Percentiles rank a stretch among this genome's conserved stretches.
Evolutionary conservation across 2,113 vertebrate genomes (phyloP).

Genomic region (Epinephelus fuscoguttatus): DNA sequence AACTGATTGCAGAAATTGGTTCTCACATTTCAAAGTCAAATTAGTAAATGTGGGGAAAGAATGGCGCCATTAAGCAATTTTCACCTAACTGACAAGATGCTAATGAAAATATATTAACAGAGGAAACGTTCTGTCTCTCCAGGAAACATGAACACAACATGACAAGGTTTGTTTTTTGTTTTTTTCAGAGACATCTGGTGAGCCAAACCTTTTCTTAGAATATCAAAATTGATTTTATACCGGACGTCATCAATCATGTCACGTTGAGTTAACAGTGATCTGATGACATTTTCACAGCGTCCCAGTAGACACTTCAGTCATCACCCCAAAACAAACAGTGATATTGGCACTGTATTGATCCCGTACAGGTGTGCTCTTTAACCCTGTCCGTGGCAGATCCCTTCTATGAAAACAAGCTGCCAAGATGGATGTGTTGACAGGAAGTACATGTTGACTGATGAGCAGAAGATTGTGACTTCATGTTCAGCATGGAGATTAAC

Average conservation of each 20-base stretch:
- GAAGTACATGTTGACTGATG: not conserved
- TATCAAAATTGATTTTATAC: constrained; percentile 8
- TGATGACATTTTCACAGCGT: constrained; percentile 22
- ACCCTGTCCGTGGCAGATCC: not conserved
- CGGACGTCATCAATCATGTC: constrained; percentile 1
- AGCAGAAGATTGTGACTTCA: not conserved
- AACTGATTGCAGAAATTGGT: constrained; percentile 48
- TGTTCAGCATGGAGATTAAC: not conserved
- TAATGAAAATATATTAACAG: not conserved
- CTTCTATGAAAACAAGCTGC: not conserved
- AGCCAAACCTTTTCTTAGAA: not conserved
- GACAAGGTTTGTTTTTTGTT: not conserved
- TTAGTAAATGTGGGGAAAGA: constrained; percentile 33
- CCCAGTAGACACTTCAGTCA: not conserved
- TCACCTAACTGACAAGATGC: constrained; percentile 3
- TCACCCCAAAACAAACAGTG: constrained; percentile 29
- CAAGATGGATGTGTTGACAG: constrained; percentile 11
- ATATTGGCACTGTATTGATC: constrained; percentile 15
- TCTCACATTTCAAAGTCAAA: constrained; percentile 58
- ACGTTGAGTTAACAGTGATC: not conserved
- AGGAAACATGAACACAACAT: not conserved
- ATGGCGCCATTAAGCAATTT: constrained; percentile 14
- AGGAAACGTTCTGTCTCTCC: not conserved
- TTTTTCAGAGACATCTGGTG: not conserved
- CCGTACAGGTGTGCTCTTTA: constrained; percentile 5